Conservation (phyloP, 2,113 vertebrate genomes). For the Donacobius atricapilla region DNA sequence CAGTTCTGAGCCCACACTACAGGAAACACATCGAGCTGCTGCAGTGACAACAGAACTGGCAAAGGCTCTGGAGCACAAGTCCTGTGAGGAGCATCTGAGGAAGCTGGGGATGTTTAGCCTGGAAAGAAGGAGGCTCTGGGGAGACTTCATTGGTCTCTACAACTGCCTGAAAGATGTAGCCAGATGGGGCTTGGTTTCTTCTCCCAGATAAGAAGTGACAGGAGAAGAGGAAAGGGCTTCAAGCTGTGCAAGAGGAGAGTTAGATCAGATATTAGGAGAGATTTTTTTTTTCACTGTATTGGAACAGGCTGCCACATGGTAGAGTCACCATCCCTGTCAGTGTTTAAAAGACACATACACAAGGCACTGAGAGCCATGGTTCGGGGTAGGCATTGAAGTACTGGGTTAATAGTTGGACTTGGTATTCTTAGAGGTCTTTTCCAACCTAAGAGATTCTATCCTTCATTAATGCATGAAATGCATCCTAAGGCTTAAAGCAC, state of each 20-base stretch:
- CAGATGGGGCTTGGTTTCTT: background rate
- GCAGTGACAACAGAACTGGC: background rate
- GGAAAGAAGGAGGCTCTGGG: background rate
- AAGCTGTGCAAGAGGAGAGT: background rate
- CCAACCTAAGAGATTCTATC: background rate
- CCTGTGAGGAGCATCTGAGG: background rate
- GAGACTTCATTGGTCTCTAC: background rate
- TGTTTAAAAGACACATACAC: background rate
- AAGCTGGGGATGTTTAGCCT: background rate
- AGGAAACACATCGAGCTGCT: background rate
- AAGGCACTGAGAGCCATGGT: background rate
- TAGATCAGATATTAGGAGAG: background rate
- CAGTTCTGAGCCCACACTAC: background rate
- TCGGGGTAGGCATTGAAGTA: background rate
- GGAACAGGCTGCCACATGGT: background rate
- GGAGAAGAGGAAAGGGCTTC: background rate
- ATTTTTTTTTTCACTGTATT: background rate
- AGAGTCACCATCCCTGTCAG: background rate
- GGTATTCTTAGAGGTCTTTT: background rate
- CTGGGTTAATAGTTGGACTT: background rate
- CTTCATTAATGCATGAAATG: background rate
- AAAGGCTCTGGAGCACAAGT: background rate
- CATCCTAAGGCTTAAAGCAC: background rate
- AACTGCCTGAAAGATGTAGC: background rate
- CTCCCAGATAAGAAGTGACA: background rate